Base-by-base conservation (phyloP, 2,797 vertebrate genomes). In the Simalia tracyae region DNA sequence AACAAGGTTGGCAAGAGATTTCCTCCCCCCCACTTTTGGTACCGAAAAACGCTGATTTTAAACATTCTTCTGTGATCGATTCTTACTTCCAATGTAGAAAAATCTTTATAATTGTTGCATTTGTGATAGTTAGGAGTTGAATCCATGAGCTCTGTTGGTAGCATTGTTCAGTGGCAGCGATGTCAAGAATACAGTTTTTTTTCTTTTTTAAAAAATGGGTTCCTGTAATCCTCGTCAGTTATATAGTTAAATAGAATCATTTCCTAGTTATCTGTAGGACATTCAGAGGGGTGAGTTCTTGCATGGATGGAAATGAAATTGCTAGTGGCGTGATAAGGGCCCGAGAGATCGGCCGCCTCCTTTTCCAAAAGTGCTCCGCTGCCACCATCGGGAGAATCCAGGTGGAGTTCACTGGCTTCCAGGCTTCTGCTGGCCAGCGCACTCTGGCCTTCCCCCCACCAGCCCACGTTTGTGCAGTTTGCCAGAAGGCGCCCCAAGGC, bases 21-120 rank as follows among this genome's bases (percentile, higher is more conserved):
- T 56, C 89, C 95, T 97, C 96, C 5, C 88, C 12, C 8, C n/a
- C 57, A 81, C 57, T 88, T 90, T 98, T 97, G 97, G 91, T 97
- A 97, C 97, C 96, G 97, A 96, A 95, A 97, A 96, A 95, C 92
- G 88, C 97, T 94, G 96, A 97, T 97, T 97, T 97, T 96, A 96
- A 84, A 97, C 95, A 95, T 91, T 93, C 26, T 22, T 95, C 94
- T 93, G 92, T 87, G 94, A 95, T 94, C 85, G 96, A 96, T 95
- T 94, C 96, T 97, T 96, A 92, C 96, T 97, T 96, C 94, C 96
- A 97, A 95, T 97, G 91, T 97, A 89, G 28, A 5, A 91, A 91
- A 95, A 96, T 96, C 96, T 93, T 93, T 76, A 68, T 95, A 92
- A 96, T 96, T 95, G 96, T 95, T 96, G 42, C 96, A 92, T 95